Percentiles rank a stretch among this genome's conserved stretches.
Evolutionary conservation across 2,113 vertebrate genomes (phyloP).

Genomic region (Tympanuchus pallidicinctus): DNA sequence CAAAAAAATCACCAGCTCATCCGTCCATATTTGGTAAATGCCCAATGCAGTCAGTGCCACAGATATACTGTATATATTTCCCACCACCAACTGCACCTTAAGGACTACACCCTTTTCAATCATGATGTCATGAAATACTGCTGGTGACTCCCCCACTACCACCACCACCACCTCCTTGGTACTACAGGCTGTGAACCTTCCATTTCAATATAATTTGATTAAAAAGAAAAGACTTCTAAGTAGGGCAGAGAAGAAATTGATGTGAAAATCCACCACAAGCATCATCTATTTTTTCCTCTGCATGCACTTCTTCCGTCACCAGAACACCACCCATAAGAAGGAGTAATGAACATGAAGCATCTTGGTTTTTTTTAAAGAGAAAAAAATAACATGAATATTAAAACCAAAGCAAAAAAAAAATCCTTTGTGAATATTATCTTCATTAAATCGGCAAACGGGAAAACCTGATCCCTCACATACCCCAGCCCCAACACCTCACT

Average conservation of each 20-base stretch:
- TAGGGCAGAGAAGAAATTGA: constrained; percentile 55
- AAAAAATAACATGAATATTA: not conserved
- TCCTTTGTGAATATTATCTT: not conserved
- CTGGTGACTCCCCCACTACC: constrained; percentile 70
- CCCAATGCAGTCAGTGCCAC: constrained; percentile 46
- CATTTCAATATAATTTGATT: constrained; percentile 63
- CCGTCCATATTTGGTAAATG: constrained; percentile 64
- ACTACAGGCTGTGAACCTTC: constrained; percentile 56
- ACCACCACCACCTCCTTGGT: constrained; percentile 33
- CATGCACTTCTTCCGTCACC: constrained; percentile 57
- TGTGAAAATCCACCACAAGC: constrained; percentile 55
- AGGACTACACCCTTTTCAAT: constrained; percentile 80
- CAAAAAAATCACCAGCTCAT: constrained; percentile 22
- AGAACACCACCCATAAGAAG: constrained; percentile 72
- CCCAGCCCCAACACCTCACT: constrained; percentile 46
- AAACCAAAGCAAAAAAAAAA: constrained; percentile 22
- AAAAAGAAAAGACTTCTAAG: constrained; percentile 61
- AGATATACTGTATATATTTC: constrained; percentile 47
- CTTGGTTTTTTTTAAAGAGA: not conserved
- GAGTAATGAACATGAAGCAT: constrained; percentile 65
- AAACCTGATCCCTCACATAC: constrained; percentile 32
- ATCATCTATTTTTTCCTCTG: constrained; percentile 42
- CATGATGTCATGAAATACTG: constrained; percentile 79
- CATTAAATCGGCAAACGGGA: not conserved
- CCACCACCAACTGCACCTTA: constrained; percentile 67